Evolutionary conservation across 2,888 invertebrate species (phyloP).

Genomic region (Patella depressa): DNA sequence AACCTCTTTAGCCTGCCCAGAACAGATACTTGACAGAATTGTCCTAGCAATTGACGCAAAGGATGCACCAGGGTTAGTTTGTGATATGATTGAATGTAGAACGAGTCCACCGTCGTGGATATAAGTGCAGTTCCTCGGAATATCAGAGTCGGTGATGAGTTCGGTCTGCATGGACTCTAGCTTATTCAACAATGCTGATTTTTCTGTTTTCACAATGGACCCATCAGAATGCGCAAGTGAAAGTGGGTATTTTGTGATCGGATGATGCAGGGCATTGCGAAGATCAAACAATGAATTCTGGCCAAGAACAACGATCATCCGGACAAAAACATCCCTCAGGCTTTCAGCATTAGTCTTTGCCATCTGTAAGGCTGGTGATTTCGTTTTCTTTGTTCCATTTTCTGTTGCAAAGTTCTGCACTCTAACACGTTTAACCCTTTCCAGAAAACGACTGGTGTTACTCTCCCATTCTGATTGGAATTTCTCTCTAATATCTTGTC

Average conservation of each 20-base stretch:
- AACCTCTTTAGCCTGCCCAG: neutral
- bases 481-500: slow-evolving; percentile 8
- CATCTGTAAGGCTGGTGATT: slow-evolving; percentile 6
- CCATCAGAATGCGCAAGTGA: neutral
- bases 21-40: neutral
- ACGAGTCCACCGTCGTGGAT: neutral
- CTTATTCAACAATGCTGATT: neutral
- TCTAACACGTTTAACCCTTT: slow-evolving; percentile 15
- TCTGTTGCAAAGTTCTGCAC: slow-evolving; percentile 23
- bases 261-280: neutral
- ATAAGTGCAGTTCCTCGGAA: neutral
- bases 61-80: neutral
- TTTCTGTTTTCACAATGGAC: neutral
- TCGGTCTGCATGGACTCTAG: neutral
- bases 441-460: slow-evolving; percentile 22
- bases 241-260: neutral
- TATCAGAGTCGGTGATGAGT: neutral
- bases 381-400: slow-evolving; percentile 19
- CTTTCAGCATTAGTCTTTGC: slow-evolving; percentile 22
- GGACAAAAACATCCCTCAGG: slow-evolving; percentile 18
- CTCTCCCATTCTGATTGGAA: slow-evolving; percentile 25
- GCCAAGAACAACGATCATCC: neutral
- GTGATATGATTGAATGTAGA: neutral
- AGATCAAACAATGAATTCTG: neutral
- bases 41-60: neutral